phyloP scores from a whole-genome alignment of 2,888 invertebrate genomes.

The Elysia crispata region DNA sequence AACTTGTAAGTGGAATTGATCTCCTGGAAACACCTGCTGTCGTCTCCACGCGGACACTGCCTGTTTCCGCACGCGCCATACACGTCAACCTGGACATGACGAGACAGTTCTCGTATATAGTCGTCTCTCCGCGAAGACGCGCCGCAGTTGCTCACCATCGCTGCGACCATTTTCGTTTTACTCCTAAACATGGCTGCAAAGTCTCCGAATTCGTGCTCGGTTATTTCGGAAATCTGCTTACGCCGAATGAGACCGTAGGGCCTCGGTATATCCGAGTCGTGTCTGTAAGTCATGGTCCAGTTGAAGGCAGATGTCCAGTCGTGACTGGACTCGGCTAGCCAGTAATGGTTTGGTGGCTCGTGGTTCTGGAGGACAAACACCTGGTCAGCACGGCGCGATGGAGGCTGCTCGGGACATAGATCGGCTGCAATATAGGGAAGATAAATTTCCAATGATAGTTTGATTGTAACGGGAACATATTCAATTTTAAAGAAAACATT shows the following conservation, averaged over 20 bases:
- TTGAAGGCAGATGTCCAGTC: constrained; percentile 48
- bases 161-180: constrained; percentile 43
- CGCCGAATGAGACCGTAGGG: constrained; percentile 29
- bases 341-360: constrained; percentile 12
- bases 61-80: constrained; percentile 39
- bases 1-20: constrained; percentile 46
- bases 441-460: no score
- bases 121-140: constrained; percentile 34
- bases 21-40: constrained; percentile 28
- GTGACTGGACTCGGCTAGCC: neutral
- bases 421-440: neutral
- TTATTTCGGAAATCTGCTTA: neutral
- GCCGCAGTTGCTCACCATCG: constrained; percentile 44
- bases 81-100: constrained; percentile 41
- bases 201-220: neutral
- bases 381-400: constrained; percentile 20
- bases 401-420: neutral
- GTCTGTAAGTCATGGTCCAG: constrained; percentile 49
- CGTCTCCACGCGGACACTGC: constrained; percentile 30
- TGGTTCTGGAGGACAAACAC: constrained; percentile 20
- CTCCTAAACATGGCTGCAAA: constrained; percentile 32
- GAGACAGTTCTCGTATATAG: constrained; percentile 26
- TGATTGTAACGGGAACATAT: no score
- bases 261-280: constrained; percentile 29
- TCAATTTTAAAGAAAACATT: no score